Evolutionary conservation across 2,797 vertebrate species (phyloP).

Genomic region (Sebastes diploproa): DNA sequence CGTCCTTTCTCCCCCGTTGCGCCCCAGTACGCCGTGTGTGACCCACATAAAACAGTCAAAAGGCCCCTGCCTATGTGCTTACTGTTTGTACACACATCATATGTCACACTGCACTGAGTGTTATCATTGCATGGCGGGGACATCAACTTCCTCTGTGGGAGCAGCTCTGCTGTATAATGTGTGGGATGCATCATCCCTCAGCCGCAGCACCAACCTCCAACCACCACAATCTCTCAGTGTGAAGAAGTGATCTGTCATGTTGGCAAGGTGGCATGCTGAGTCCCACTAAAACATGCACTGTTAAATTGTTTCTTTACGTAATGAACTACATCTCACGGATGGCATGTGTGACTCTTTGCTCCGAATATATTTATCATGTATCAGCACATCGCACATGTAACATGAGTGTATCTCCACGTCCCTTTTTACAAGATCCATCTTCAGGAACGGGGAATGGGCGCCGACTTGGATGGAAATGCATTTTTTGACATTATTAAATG

Average conservation of each 20-base stretch:
- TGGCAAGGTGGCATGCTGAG: slow-evolving; percentile 50
- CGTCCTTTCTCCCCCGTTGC: slow-evolving; percentile 37
- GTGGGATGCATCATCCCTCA: slow-evolving; percentile 68
- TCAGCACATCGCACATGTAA: not conserved
- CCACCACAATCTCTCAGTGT: slow-evolving; percentile 57
- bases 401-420: not conserved
- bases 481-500: slow-evolving; percentile 1
- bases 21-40: slow-evolving; percentile 27
- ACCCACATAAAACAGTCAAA: slow-evolving; percentile 72
- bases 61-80: slow-evolving; percentile 46
- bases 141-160: slow-evolving; percentile 63
- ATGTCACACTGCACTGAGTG: slow-evolving; percentile 62
- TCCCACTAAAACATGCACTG: slow-evolving; percentile 39
- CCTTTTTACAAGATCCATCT: not conserved
- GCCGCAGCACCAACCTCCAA: slow-evolving; percentile 42
- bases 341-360: slow-evolving; percentile 1
- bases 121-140: slow-evolving; percentile 57
- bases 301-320: slow-evolving; percentile 28
- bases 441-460: not conserved
- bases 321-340: slow-evolving; percentile 28
- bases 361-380: slow-evolving; percentile 29
- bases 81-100: slow-evolving; percentile 71
- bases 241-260: slow-evolving; percentile 67
- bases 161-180: slow-evolving; percentile 61
- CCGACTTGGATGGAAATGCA: not conserved